Conservation (phyloP, 2,113 vertebrate genomes). For the Pterocles gutturalis region DNA sequence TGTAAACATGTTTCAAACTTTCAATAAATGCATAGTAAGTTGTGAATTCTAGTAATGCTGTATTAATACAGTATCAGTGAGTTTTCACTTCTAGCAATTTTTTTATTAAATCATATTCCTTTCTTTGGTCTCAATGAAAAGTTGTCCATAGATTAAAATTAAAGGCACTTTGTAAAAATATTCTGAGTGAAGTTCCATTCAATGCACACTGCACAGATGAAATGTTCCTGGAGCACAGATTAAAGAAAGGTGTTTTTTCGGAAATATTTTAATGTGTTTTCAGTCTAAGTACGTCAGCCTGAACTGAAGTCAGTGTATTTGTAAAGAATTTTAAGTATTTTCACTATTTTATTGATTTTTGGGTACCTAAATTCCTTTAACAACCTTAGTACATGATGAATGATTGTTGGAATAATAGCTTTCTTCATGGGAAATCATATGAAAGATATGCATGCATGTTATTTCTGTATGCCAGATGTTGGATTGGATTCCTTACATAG, state of each 20-base stretch:
- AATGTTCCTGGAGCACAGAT: not conserved
- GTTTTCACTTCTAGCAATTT: not conserved
- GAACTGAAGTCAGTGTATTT: not conserved
- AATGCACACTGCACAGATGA: not conserved
- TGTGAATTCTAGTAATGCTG: not conserved
- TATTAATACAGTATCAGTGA: not conserved
- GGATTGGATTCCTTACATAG: not conserved
- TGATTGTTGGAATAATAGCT: not conserved
- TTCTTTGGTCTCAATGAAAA: not conserved
- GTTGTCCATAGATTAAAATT: not conserved
- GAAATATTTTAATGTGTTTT: not conserved
- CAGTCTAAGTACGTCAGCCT: not conserved
- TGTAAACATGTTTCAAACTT: not conserved
- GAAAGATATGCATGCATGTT: not conserved
- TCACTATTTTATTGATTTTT: not conserved
- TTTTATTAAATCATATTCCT: not conserved
- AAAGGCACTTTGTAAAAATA: not conserved
- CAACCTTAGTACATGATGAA: not conserved
- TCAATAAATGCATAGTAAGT: not conserved
- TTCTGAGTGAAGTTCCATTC: not conserved
- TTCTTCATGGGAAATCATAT: not conserved
- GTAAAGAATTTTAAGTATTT: not conserved
- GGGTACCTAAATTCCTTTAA: not conserved
- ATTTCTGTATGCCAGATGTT: not conserved
- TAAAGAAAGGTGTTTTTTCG: not conserved